Percentiles rank a stretch among this genome's conserved stretches.
phyloP scores from a whole-genome alignment of 2,797 vertebrate species.

The Esox lucius region DNA sequence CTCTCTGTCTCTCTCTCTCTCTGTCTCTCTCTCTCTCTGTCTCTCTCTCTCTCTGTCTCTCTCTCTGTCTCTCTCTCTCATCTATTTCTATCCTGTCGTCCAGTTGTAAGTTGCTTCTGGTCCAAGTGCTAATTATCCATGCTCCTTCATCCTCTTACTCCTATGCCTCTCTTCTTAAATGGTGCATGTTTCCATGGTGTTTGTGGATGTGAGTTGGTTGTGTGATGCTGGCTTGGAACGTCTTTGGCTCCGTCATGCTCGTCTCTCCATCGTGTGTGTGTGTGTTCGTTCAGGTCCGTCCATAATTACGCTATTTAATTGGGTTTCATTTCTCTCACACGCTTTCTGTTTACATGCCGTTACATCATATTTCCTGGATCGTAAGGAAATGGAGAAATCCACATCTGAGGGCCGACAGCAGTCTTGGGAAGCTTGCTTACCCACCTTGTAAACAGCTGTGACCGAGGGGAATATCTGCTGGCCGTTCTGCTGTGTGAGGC shows the following conservation, averaged over 20 bases:
- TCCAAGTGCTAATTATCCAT: background rate
- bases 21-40: background rate
- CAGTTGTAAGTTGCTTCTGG: conserved; percentile 16
- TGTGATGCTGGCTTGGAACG: conserved; percentile 24
- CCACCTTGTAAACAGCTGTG: conserved; percentile 1
- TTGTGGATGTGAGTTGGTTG: conserved; percentile 25
- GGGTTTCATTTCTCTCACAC: background rate
- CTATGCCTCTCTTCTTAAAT: background rate
- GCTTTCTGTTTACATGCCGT: background rate
- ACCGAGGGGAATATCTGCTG: background rate
- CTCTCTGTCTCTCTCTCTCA: background rate
- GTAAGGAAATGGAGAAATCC: background rate
- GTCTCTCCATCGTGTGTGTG: background rate
- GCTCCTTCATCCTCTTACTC: background rate
- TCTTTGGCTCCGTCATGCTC: background rate
- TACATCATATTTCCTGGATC: background rate
- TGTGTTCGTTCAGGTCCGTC: background rate
- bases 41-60: background rate
- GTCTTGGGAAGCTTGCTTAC: background rate
- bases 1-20: background rate
- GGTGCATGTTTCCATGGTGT: background rate
- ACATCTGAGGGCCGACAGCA: background rate
- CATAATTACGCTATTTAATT: conserved; percentile 1
- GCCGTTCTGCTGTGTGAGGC: background rate
- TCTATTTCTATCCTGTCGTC: no score